Evolutionary conservation across 2,113 vertebrate species (phyloP), one percentile per base, ranked within the genome.

Genomic region (Callorhinus ursinus): DNA sequence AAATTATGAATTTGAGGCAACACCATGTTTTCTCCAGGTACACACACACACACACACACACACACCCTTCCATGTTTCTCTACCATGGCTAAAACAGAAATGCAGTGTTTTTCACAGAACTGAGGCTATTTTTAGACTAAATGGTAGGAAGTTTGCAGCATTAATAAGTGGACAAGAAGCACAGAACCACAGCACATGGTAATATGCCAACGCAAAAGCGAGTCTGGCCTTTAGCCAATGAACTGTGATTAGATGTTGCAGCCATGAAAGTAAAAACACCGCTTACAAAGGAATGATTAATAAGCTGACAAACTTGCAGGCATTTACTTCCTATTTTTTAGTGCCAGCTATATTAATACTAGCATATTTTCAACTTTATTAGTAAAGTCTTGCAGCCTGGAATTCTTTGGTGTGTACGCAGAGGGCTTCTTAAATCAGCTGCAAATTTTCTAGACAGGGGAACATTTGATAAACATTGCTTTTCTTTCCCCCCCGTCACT

Each of bases 81-180:
- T 94, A 90, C 97, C 96, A 95, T 61, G 93, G 97, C 98, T 98
- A 97, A 98, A 98, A 98, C 99, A 99, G 98, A 98, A 99, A 99
- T 97, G 98, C 98, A 98, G 98, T 99, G 98, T 99, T 99, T 98
- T 99, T 99, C 99, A 98, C 98, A 99, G 99, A 99, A 99, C 98
- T 96, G 98, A 98, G 97, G 99, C 99, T 99, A 99, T 99, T 99
- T 99, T 99, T 99, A 99, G 99, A 98, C 95, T 99, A 99, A 99
- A 99, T 99, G 98, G 98, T 98, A 99, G 99, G 99, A 99, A 99
- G 98, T 99, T 98, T 95, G 98, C 98, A 98, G 98, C 99, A 98
- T 98, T 99, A 98, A 99, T 99, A 99, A 99, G 98, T 98, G 98
- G 99, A 98, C 98, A 98, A 98, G 98, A 97, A 98, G 96, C 97